Evolutionary conservation across 2,113 vertebrate genomes (phyloP), one percentile per base, ranked within the genome.

Genomic region (Chamaetylas fuelleborni): DNA sequence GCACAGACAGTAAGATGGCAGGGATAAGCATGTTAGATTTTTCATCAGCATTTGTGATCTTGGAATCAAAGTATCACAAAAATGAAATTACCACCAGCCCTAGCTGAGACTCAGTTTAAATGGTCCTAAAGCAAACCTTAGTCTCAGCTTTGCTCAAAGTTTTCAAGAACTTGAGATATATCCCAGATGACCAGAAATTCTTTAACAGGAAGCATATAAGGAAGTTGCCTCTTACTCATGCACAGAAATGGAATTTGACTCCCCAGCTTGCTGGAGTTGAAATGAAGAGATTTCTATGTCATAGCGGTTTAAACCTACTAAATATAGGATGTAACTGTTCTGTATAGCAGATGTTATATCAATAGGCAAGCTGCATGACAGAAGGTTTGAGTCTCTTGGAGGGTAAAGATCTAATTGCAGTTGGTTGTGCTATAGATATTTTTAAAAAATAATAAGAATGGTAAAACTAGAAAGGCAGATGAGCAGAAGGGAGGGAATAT

Each of bases 381-480:
- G 95, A 95, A 93, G 79, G 90, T 82, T 31, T 96, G 94, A 97
- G 45, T 96, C 88, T 88, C 58, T 95, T 90, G 67, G 67, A 93
- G 38, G 72, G 50, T 69, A 85, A 97, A 80, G 79, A 88, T 90
- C 80, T 96, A 78, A 86, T 78, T 88, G 82, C 60, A 92, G 76
- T 53, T 90, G 67, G 80, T 93, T 82, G 42, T 82, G 54, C 47
- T 92, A 24, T 33, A 91, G 88, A 76, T 82, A 67, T 67, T 72
- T 79, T 14, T 62, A 50, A 92, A 94, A 92, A 88, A 60, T 14
- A 9, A 6, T 62, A 87, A 73, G 71, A 88, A 94, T 22, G 29
- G 61, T 71, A 87, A 91, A 84, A 86, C 38, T 48, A 89, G 65
- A 84, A 86, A 88, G 34, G 34, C 76, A 77, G 54, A 92, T 50